These are phyloP conservation scores for Philopedon plagiatum DNA, from an alignment of 2,888 invertebrate species.

Conservation along the genomic window DNA sequence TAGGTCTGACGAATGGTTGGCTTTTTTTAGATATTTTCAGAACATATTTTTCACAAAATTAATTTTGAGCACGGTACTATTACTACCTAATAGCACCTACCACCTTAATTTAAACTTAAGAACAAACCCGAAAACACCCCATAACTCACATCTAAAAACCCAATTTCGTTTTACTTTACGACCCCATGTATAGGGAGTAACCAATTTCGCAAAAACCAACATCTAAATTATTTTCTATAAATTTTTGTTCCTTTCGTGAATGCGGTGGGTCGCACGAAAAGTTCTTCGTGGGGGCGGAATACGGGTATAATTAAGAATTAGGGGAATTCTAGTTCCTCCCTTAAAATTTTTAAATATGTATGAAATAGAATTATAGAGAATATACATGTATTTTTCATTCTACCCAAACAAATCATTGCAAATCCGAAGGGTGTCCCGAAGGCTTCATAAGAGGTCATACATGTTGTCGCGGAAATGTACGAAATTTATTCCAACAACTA, in stretches of 20 bases:
- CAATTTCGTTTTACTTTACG: constrained; percentile 32
- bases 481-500: no score
- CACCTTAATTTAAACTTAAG: no score
- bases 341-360: not conserved
- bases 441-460: no score
- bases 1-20: no score
- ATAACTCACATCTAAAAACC: constrained; percentile 27
- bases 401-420: no score
- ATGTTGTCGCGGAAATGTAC: no score
- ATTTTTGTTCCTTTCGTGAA: constrained; percentile 21
- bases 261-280: constrained; percentile 26
- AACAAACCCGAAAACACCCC: not conserved
- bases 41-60: no score
- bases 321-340: not conserved
- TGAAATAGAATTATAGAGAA: not conserved
- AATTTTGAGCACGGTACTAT: no score
- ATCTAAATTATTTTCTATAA: constrained; percentile 49
- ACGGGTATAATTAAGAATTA: not conserved
- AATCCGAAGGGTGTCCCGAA: no score
- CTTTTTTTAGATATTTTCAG: no score
- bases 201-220: constrained; percentile 48
- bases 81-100: no score
- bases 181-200: constrained; percentile 31
- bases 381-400: no score
- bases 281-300: not conserved